These are phyloP conservation scores for Champsocephalus gunnari DNA, from an alignment of 2,797 vertebrate genomes.

Conservation along the genomic window DNA sequence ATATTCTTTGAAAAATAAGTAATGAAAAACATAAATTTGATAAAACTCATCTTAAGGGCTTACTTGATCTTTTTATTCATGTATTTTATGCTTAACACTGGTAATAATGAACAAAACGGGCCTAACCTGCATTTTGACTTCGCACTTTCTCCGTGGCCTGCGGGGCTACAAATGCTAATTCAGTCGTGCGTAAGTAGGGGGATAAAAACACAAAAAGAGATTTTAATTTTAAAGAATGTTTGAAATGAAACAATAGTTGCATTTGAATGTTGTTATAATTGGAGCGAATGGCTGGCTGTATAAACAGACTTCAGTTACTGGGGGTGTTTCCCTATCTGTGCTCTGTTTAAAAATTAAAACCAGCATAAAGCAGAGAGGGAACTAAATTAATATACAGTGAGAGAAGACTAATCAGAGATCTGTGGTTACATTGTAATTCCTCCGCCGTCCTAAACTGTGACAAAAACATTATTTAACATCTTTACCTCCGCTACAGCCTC, in stretches of 20 bases:
- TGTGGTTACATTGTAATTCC: constrained; percentile 68
- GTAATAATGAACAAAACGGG: constrained; percentile 74
- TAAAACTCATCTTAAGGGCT: constrained; percentile 41
- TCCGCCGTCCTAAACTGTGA: constrained; percentile 65
- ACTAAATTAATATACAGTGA: constrained; percentile 75
- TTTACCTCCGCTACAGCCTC: constrained; percentile 69
- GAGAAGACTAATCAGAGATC: constrained; percentile 74
- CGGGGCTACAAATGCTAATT: constrained; percentile 60
- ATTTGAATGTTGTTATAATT: constrained; percentile 81
- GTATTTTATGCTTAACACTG: constrained; percentile 54
- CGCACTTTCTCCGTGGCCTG: constrained; percentile 51
- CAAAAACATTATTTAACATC: constrained; percentile 80
- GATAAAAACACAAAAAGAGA: constrained; percentile 56
- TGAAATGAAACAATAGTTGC: constrained; percentile 80
- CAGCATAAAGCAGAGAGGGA: constrained; percentile 58
- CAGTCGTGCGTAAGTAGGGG: constrained; percentile 19
- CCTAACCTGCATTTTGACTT: constrained; percentile 71
- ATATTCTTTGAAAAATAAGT: constrained; percentile 49
- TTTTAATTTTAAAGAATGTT: constrained; percentile 72
- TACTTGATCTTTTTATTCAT: constrained; percentile 46
- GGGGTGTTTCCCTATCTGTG: constrained; percentile 74
- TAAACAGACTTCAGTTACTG: constrained; percentile 71
- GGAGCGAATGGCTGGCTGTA: constrained; percentile 78
- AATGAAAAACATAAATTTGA: constrained; percentile 56
- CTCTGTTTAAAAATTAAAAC: constrained; percentile 78